These are phyloP conservation scores for Tupaia tana DNA, from an alignment of 2,113 vertebrate genomes.

Conservation along the genomic window DNA sequence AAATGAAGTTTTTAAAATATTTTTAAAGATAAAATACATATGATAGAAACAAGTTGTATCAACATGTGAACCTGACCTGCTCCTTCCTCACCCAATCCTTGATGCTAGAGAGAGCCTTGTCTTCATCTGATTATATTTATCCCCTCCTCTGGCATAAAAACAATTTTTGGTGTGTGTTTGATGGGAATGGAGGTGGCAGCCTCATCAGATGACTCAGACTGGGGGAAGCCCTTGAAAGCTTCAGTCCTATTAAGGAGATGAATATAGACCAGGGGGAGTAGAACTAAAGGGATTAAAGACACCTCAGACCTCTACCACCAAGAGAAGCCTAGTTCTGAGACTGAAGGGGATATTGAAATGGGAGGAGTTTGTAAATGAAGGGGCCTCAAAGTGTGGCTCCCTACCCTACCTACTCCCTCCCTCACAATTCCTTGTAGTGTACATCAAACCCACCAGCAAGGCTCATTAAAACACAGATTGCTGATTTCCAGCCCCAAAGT, in stretches of 20 bases:
- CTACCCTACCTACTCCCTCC: neutral
- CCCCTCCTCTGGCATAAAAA: neutral
- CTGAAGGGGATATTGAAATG: too few species aligned
- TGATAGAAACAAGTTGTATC: neutral
- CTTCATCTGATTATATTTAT: neutral
- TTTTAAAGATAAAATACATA: neutral
- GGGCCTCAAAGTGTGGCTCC: neutral
- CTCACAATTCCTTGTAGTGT: neutral
- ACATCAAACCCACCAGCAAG: neutral
- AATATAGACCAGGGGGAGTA: too few species aligned
- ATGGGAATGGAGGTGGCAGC: neutral
- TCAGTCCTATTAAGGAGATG: neutral
- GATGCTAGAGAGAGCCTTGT: neutral
- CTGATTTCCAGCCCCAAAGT: neutral
- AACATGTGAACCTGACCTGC: fast-evolving
- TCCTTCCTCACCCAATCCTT: neutral
- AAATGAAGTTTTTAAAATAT: too few species aligned
- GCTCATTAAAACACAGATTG: neutral
- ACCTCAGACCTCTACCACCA: neutral
- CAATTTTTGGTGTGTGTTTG: fast-evolving
- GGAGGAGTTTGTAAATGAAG: fast-evolving
- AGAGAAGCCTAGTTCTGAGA: neutral
- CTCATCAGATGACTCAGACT: too few species aligned
- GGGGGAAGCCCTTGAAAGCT: neutral
- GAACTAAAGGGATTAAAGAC: neutral